A percentile compares a stretch with the other conserved stretches of the same genome.
Evolutionary conservation across 2,797 vertebrate genomes (phyloP).

Genomic region (Dromococcyx pavoninus): DNA sequence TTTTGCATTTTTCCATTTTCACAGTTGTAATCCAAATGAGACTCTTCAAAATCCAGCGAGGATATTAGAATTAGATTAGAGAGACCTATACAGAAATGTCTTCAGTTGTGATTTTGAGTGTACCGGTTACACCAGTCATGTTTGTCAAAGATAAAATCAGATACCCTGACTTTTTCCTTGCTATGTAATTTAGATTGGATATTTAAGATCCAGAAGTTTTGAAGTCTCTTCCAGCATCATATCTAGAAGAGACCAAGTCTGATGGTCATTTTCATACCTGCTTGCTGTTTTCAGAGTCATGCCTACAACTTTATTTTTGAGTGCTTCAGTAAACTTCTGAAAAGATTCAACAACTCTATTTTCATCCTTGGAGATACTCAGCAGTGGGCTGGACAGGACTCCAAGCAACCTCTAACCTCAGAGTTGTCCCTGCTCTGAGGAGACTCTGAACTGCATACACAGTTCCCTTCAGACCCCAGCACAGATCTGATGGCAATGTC

Average conservation of each 20-base stretch:
- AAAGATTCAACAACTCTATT: neutral
- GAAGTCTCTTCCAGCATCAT: neutral
- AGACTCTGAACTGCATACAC: neutral
- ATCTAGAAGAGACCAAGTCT: neutral
- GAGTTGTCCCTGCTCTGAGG: neutral
- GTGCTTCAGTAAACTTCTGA: neutral
- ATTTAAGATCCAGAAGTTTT: neutral
- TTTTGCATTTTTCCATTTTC: conserved; percentile 6
- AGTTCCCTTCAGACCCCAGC: neutral
- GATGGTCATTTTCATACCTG: neutral
- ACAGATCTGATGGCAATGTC: neutral
- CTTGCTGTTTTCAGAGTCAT: neutral
- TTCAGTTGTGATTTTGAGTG: neutral
- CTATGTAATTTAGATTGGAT: neutral
- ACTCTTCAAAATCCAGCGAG: neutral
- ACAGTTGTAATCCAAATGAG: neutral
- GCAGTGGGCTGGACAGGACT: neutral
- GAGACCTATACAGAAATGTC: neutral
- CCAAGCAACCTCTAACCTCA: neutral
- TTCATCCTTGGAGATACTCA: neutral
- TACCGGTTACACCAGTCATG: neutral
- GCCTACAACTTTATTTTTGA: neutral
- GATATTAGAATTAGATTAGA: neutral
- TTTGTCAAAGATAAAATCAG: neutral
- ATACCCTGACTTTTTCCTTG: neutral